Conservation (phyloP, 2,113 vertebrate genomes). For the Cyprinodon tularosa region DNA sequence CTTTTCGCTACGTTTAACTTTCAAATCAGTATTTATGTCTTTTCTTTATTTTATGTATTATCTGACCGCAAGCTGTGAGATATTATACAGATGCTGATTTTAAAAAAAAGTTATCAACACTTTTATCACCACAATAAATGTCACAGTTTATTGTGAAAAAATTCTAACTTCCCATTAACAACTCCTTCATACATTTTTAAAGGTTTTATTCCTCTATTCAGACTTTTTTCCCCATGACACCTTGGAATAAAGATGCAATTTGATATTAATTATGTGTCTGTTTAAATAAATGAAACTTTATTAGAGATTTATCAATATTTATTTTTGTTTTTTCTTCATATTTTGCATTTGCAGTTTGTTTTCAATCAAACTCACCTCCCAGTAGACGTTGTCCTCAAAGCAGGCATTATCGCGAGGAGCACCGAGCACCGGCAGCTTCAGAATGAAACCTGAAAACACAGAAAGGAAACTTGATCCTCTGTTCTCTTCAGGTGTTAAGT, state of each 20-base stretch:
- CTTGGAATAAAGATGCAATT: neutral
- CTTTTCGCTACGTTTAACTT: neutral
- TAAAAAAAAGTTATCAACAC: too few relatives aligned
- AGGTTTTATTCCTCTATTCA: neutral
- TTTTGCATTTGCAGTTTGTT: neutral
- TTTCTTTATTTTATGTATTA: neutral
- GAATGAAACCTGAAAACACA: conserved; percentile 77
- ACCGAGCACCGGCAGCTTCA: conserved; percentile 79
- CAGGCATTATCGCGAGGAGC: conserved; percentile 71
- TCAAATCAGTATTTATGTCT: neutral
- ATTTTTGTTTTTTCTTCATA: neutral
- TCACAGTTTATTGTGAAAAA: neutral
- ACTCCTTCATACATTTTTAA: neutral
- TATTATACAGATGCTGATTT: neutral
- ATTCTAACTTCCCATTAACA: neutral
- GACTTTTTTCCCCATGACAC: too few relatives aligned
- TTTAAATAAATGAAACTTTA: neutral
- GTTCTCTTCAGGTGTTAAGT: neutral
- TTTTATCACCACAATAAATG: neutral
- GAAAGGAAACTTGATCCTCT: neutral
- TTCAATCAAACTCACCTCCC: conserved; percentile 83
- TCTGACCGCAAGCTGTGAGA: neutral
- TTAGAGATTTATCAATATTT: neutral
- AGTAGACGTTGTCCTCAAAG: conserved; percentile 81
- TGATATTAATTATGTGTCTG: neutral